Conservation (phyloP, 35 echinoderm and acorn worm genomes). For the Lytechinus pictus region DNA sequence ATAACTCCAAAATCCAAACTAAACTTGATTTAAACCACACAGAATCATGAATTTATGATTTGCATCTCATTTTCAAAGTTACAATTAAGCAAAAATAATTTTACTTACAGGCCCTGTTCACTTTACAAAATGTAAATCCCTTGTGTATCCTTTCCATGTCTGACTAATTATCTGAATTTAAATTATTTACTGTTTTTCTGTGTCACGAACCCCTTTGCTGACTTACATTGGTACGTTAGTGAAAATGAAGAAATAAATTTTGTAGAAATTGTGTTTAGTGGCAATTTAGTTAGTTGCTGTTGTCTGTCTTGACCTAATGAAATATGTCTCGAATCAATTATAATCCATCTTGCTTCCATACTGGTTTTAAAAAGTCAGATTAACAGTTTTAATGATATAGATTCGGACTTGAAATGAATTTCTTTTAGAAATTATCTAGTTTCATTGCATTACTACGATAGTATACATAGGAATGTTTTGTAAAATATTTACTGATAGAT, state of each 20-base stretch:
- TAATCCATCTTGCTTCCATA: neutral
- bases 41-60: no score
- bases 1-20: no score
- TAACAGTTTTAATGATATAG: neutral
- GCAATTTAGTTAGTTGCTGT: no score
- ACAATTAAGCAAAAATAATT: no score
- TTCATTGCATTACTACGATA: neutral
- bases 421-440: neutral
- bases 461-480: neutral
- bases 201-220: neutral
- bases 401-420: neutral
- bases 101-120: no score
- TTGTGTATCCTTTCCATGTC: neutral
- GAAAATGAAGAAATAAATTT: no score
- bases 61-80: no score
- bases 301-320: no score
- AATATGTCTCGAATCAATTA: neutral
- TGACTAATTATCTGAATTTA: neutral
- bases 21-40: no score
- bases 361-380: neutral
- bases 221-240: no score
- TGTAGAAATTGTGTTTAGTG: no score
- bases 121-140: no score
- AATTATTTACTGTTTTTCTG: neutral
- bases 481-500: neutral